Conservation (phyloP, 2,888 invertebrate species). For the Druceiella hillmani region DNA sequence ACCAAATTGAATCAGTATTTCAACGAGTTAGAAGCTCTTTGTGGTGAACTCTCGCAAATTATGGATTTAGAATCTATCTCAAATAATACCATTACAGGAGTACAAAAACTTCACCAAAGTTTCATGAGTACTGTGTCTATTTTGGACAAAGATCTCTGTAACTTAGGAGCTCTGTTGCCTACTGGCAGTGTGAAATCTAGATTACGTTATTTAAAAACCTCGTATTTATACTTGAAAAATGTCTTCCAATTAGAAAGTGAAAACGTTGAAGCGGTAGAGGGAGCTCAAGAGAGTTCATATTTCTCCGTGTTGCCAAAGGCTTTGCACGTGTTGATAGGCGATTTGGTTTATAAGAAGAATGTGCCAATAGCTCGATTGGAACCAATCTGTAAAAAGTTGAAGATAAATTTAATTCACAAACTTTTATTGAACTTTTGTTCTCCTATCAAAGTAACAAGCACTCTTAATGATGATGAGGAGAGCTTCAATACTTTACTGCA, state of each 20-base stretch:
- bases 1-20: constrained; percentile 44
- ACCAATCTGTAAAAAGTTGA: constrained; percentile 59
- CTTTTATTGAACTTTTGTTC: constrained; percentile 70
- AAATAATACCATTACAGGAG: constrained; percentile 33
- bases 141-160: constrained; percentile 44
- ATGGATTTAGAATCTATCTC: constrained; percentile 30
- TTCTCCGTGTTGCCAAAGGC: constrained; percentile 50
- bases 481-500: constrained; percentile 40
- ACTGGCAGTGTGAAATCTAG: constrained; percentile 38
- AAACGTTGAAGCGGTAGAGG: constrained; percentile 30
- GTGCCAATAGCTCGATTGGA: constrained; percentile 65
- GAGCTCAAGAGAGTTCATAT: constrained; percentile 35
- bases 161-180: constrained; percentile 37
- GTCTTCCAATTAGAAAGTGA: constrained; percentile 48
- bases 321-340: constrained; percentile 58
- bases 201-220: constrained; percentile 47
- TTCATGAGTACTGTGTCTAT: constrained; percentile 48
- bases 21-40: constrained; percentile 43
- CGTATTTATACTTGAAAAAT: constrained; percentile 54
- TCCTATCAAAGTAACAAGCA: constrained; percentile 45
- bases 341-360: constrained; percentile 61
- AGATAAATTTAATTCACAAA: constrained; percentile 69
- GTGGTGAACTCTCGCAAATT: constrained; percentile 42
- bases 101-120: constrained; percentile 45
- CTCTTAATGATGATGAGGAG: constrained; percentile 26